Percentiles rank a stretch among this genome's conserved stretches.
Conservation (phyloP, 2,797 vertebrate species). For the Alectoris magna region DNA sequence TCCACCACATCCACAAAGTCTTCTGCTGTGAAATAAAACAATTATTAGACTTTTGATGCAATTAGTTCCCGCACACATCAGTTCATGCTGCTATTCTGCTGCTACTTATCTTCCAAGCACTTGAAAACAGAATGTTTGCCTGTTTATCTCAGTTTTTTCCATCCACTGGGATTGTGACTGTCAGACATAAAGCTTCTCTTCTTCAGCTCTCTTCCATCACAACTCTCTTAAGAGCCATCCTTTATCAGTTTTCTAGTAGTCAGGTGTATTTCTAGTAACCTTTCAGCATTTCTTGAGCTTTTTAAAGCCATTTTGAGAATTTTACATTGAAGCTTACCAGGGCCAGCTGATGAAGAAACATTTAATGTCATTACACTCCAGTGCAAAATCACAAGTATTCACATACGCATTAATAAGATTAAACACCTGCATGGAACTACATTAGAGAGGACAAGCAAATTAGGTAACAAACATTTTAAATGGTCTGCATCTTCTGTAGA, state of each 20-base stretch:
- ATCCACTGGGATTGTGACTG: background rate
- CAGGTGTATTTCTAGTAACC: background rate
- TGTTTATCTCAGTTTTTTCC: background rate
- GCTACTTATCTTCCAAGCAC: background rate
- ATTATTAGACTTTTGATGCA: background rate
- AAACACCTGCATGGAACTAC: background rate
- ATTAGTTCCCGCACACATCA: background rate
- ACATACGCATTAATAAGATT: background rate
- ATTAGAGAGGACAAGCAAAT: background rate
- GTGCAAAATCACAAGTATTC: background rate
- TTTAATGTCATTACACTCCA: background rate
- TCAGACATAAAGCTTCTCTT: background rate
- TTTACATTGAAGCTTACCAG: background rate
- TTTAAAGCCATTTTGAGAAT: background rate
- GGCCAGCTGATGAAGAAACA: background rate
- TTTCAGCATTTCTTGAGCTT: background rate
- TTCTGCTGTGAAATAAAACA: background rate
- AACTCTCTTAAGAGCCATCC: background rate
- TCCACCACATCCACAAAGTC: background rate
- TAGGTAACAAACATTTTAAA: background rate
- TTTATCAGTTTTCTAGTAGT: background rate
- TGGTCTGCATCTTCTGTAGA: background rate
- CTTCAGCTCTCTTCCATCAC: background rate
- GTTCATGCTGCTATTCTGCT: background rate
- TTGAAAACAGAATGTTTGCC: background rate